Percentiles rank a stretch among this genome's conserved stretches.
These are phyloP conservation scores for Hoplias malabaricus DNA, from an alignment of 2,113 vertebrate species.

Conservation along the genomic window DNA sequence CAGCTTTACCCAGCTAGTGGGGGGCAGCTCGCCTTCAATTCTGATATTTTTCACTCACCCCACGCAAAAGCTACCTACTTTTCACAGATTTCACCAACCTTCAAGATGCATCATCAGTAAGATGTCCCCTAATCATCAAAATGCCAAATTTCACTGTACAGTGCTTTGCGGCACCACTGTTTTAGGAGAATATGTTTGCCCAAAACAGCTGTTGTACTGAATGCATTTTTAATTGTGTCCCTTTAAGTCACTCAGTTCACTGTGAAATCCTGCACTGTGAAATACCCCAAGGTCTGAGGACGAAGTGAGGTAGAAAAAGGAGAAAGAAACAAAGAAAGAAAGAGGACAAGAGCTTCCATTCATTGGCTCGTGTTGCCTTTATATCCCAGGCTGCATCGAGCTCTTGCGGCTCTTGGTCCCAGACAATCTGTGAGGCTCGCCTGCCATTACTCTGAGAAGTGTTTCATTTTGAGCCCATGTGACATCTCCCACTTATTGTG, in stretches of 20 bases:
- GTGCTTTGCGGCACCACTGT: neutral
- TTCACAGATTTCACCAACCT: neutral
- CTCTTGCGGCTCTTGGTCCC: slow-evolving; percentile 41
- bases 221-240: no score
- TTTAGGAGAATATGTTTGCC: no score
- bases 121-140: neutral
- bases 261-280: neutral
- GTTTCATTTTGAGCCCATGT: slow-evolving; percentile 53
- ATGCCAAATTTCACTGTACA: neutral
- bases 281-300: neutral
- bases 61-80: no score
- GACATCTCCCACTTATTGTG: slow-evolving; percentile 58
- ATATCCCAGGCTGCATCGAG: slow-evolving; percentile 30
- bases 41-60: no score
- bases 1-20: no score
- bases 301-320: neutral
- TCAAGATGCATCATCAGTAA: neutral
- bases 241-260: no score
- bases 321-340: neutral
- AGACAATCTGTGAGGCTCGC: slow-evolving; percentile 48
- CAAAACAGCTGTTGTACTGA: no score
- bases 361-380: slow-evolving; percentile 27
- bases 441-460: slow-evolving; percentile 52
- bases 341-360: slow-evolving; percentile 13
- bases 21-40: no score